A percentile compares a stretch with the other conserved stretches of the same genome.
Evolutionary conservation across 2,113 vertebrate genomes (phyloP).

Genomic region (Phrynosoma platyrhinos): DNA sequence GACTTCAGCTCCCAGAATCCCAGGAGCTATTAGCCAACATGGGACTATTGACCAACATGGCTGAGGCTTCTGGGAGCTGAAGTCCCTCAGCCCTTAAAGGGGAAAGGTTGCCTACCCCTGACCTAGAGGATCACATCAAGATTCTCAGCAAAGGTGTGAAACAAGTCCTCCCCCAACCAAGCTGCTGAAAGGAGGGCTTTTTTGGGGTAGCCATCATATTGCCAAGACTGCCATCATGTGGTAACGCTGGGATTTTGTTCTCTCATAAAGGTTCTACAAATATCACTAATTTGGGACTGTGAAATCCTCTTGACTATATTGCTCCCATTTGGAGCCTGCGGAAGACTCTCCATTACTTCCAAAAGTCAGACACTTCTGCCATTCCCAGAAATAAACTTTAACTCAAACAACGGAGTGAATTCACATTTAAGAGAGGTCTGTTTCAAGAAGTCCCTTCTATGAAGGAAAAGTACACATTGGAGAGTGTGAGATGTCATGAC

Average conservation of each 20-base stretch:
- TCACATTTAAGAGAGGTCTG: not conserved
- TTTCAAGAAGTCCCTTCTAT: not conserved
- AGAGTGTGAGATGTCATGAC: not conserved
- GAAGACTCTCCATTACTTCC: not conserved
- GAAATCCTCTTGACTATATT: no score
- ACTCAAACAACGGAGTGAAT: not conserved
- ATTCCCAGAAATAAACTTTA: not conserved
- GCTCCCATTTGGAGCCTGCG: no score
- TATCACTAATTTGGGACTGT: not conserved
- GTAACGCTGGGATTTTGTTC: not conserved
- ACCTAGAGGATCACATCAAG: not conserved
- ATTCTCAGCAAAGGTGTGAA: not conserved
- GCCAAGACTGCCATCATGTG: constrained; percentile 27
- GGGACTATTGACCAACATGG: no score
- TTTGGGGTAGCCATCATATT: not conserved
- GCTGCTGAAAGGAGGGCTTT: not conserved
- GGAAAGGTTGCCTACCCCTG: no score
- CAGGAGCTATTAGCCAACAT: no score
- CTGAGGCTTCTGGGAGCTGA: no score
- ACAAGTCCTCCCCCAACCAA: not conserved
- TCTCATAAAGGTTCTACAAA: not conserved
- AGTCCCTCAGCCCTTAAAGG: no score
- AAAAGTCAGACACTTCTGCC: not conserved
- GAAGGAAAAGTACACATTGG: not conserved
- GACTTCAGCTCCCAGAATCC: no score